These are phyloP conservation scores for Tinea semifulvella DNA, from an alignment of 2,888 invertebrate species.

Conservation along the genomic window DNA sequence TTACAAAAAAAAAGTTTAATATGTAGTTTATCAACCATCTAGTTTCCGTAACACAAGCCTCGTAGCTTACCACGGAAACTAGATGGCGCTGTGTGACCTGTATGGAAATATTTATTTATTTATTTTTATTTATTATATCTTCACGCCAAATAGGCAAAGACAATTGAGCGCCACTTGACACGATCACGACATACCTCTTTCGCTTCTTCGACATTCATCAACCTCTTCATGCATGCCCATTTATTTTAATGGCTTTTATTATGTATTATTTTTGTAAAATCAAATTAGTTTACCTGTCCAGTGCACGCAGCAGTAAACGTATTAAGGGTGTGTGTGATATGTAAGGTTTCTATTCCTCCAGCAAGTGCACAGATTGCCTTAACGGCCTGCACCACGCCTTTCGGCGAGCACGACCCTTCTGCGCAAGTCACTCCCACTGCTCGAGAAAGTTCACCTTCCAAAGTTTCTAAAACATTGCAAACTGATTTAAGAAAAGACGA, in stretches of 20 bases:
- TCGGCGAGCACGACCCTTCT: slow-evolving; percentile 53
- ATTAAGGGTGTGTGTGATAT: slow-evolving; percentile 81
- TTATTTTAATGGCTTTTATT: too few relatives aligned
- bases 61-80: too few relatives aligned
- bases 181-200: not conserved
- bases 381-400: slow-evolving; percentile 84
- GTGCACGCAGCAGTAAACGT: slow-evolving; percentile 69
- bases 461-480: slow-evolving; percentile 66
- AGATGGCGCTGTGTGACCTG: too few relatives aligned
- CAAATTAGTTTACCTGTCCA: slow-evolving; percentile 39
- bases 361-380: slow-evolving; percentile 92
- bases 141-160: slow-evolving; percentile 1
- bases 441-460: slow-evolving; percentile 83
- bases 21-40: too few relatives aligned
- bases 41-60: too few relatives aligned
- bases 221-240: too few relatives aligned
- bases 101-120: too few relatives aligned
- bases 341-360: slow-evolving; percentile 88
- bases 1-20: too few relatives aligned
- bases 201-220: too few relatives aligned
- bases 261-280: not conserved
- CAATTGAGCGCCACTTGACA: not conserved
- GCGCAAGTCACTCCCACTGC: slow-evolving; percentile 73
- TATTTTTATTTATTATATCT: too few relatives aligned
- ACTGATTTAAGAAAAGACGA: too few relatives aligned